Evolutionary conservation across 2,888 invertebrate species (phyloP).

Genomic region (Himalopsyche kuldschensis): DNA sequence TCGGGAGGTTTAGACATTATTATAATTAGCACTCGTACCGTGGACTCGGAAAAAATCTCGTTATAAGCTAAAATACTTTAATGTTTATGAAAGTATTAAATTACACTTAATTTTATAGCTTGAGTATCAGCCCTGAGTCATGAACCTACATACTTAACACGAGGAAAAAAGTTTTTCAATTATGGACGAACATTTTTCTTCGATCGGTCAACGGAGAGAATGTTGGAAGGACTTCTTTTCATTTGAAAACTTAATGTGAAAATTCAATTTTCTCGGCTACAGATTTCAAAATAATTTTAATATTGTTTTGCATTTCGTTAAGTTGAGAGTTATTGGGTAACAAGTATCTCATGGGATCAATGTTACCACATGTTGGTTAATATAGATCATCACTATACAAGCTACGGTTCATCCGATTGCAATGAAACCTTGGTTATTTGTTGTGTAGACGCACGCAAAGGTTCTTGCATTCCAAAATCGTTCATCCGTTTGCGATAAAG

Average conservation of each 20-base stretch:
- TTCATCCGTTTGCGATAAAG: no score
- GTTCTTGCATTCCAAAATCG: no score
- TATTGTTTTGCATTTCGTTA: neutral
- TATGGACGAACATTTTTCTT: neutral
- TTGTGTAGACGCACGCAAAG: no score
- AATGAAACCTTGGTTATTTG: no score
- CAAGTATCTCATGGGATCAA: neutral
- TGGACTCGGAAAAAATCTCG: no score
- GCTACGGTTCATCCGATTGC: no score
- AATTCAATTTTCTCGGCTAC: neutral
- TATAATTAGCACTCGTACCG: no score
- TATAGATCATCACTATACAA: no score
- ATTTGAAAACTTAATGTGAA: neutral
- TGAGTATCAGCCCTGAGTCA: neutral
- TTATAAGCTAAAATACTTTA: no score
- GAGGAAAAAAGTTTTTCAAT: neutral
- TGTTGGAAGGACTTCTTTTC: neutral
- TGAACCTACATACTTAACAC: neutral
- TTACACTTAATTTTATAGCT: no score
- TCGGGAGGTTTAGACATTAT: no score
- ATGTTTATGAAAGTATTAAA: no score
- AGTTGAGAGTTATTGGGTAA: neutral
- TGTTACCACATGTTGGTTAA: neutral
- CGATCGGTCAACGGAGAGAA: neutral
- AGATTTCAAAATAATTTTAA: neutral